phyloP scores from a whole-genome alignment of 2,888 invertebrate genomes.

The Conchocele bisecta region DNA sequence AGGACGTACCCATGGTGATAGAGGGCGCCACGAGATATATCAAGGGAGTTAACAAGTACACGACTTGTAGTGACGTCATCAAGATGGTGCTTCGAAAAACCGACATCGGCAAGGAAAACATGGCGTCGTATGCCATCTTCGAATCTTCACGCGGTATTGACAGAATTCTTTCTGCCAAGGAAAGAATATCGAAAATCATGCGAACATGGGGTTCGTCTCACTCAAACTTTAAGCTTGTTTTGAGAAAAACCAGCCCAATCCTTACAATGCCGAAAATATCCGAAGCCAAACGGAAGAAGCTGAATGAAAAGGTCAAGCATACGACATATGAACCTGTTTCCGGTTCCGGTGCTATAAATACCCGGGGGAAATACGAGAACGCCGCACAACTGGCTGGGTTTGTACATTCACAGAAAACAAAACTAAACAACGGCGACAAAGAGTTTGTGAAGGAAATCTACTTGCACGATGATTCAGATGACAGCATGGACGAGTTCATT shows the following conservation, averaged over 20 bases:
- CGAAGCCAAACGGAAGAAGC: conserved; percentile 47
- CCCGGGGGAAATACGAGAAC: conserved; percentile 6
- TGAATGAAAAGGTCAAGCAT: conserved; percentile 17
- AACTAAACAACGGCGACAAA: conserved; percentile 15
- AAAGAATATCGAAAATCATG: conserved; percentile 43
- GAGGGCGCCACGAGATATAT: conserved; percentile 36
- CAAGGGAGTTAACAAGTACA: conserved; percentile 51
- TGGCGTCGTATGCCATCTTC: conserved; percentile 44
- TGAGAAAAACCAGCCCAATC: conserved; percentile 39
- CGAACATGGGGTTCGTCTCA: conserved; percentile 50
- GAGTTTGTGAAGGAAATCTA: conserved; percentile 46
- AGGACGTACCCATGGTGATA: conserved; percentile 39
- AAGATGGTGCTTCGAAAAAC: conserved; percentile 51
- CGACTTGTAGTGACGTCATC: conserved; percentile 55
- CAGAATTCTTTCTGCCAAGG: conserved; percentile 46
- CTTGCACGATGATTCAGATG: conserved; percentile 27
- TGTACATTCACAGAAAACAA: conserved; percentile 34
- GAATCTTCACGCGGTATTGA: conserved; percentile 55
- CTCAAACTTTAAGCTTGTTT: conserved; percentile 36
- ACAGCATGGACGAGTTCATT: conserved; percentile 46
- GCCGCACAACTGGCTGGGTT: conserved; percentile 9
- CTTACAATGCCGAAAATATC: conserved; percentile 43
- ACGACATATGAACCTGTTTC: neutral
- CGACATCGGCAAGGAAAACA: conserved; percentile 18
- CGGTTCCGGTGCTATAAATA: neutral